Evolutionary conservation across 1,140 invertebrate species (phyloP).

Genomic region (Paraescarpia echinospica): DNA sequence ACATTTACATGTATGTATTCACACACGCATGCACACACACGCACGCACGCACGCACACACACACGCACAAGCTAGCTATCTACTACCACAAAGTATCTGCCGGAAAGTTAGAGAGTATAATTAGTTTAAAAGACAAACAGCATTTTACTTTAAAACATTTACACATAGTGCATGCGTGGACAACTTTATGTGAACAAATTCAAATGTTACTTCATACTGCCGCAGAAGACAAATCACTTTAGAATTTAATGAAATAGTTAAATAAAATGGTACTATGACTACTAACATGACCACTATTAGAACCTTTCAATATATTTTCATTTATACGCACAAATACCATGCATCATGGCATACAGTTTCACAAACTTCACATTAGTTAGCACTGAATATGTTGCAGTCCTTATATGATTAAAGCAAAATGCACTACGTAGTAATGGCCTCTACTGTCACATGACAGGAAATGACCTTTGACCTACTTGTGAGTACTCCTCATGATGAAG

Average conservation of each 20-base stretch:
- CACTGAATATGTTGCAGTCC: not conserved
- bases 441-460: not conserved
- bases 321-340: not conserved
- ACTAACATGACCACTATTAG: not conserved
- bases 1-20: not conserved
- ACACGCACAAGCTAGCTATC: not conserved
- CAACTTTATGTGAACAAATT: not conserved
- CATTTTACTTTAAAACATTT: not conserved
- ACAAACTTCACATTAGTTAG: not conserved
- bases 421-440: not conserved
- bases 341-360: not conserved
- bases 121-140: not conserved
- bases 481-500: constrained; percentile 91
- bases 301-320: not conserved
- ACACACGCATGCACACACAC: too few species aligned
- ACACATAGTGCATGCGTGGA: not conserved
- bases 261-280: not conserved
- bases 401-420: not conserved
- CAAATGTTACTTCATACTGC: not conserved
- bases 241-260: not conserved
- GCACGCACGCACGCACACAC: too few species aligned
- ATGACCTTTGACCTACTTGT: constrained; percentile 72
- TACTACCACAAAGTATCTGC: not conserved
- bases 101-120: not conserved
- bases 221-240: not conserved